phyloP scores from a whole-genome alignment of 2,888 invertebrate genomes.

The Listrodromus nycthemerus region DNA sequence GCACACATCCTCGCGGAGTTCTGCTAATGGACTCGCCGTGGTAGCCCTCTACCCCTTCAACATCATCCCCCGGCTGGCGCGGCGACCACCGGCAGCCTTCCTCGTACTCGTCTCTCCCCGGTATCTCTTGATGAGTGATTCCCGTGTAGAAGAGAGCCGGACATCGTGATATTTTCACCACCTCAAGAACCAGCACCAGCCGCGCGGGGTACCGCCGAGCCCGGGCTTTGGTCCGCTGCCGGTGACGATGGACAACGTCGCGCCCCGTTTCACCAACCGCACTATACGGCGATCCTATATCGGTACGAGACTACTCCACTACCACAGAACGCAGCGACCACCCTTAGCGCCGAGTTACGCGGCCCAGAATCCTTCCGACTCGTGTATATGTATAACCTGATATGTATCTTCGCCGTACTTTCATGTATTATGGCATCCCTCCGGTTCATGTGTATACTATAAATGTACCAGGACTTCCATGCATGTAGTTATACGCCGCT shows the following conservation, averaged over 20 bases:
- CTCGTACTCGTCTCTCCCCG: constrained; percentile 46
- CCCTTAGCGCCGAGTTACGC: constrained; percentile 55
- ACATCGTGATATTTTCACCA: constrained; percentile 79
- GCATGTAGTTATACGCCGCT: constrained; percentile 57
- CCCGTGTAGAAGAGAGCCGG: constrained; percentile 64
- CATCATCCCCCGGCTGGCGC: constrained; percentile 68
- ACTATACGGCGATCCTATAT: constrained; percentile 40
- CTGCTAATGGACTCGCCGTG: constrained; percentile 81
- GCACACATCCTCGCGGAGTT: constrained; percentile 80
- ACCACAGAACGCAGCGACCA: constrained; percentile 18
- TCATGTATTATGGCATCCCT: constrained; percentile 49
- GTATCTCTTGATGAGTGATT: constrained; percentile 64
- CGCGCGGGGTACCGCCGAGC: background rate
- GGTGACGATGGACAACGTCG: constrained; percentile 39
- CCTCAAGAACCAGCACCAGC: constrained; percentile 69
- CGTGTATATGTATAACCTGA: constrained; percentile 64
- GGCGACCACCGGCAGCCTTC: constrained; percentile 56
- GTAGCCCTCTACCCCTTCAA: constrained; percentile 51
- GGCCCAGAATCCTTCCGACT: constrained; percentile 56
- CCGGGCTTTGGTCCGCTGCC: constrained; percentile 20
- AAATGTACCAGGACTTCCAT: constrained; percentile 39
- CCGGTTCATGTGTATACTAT: background rate
- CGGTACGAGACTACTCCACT: constrained; percentile 46
- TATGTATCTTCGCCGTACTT: constrained; percentile 65
- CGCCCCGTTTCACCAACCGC: constrained; percentile 22